Evolutionary conservation across 2,888 invertebrate species (phyloP), one percentile per base, ranked within the genome.

Genomic region (Drosophila greeni): DNA sequence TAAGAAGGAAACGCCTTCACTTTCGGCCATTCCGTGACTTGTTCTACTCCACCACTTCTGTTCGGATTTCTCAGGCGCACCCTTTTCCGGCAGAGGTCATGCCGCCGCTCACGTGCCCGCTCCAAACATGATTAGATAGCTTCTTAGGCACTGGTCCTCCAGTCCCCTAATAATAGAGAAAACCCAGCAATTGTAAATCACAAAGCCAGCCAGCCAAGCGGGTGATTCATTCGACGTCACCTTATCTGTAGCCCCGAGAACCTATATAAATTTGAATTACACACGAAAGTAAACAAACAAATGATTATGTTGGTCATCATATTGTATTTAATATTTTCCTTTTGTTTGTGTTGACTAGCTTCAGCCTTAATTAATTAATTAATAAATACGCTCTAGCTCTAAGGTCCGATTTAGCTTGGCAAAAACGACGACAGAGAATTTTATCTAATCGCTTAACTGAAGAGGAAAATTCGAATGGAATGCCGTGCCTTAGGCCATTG

Each of bases 311-410:
- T 79, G 72, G 61, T 75, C 73, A 60, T 62, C 51, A 29, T 23
- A 26, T 36, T 8, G 5, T n/a, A 31, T 73, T 29, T 61, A 33
- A 16, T 61, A 60, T 64, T 54, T n/a, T 42, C n/a, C 3, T n/a
- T 24, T 24, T 42, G n/a, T n/a, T 24, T 68, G 64, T 66, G 56
- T 66, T 73, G 59, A 73, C 69, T 70, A 67, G 49, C 33, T 33
- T 58, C 57, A 54, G 52, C 16, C 55, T 62, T 67, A 73, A 65
- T 59, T 33, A 53, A 67, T 67, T 70, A 52, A 67, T 67, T 70
- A 48, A 47, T 55, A 75, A 78, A 64, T 78, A 67, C 40, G 18
- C 20, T 12, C 48, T 68, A 69, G 61, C 29, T n/a, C 34, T 48
- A 48, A 34, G 20, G 34, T 64, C 31, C 31, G 45, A 33, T n/a